Evolutionary conservation across 2,888 invertebrate genomes (phyloP).

Genomic region (Eristalis intricaria): DNA sequence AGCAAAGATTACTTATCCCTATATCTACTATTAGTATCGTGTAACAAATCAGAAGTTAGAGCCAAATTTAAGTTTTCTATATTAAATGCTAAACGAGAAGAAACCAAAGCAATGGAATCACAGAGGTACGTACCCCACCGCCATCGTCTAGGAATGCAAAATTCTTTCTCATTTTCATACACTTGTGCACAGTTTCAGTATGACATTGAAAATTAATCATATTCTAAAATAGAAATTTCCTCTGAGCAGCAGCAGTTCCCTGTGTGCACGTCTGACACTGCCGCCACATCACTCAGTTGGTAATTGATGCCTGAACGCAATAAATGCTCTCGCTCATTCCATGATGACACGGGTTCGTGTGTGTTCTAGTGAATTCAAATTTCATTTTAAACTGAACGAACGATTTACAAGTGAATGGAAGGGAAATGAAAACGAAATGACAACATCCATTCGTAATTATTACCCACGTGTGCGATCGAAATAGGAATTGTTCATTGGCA

Average conservation of each 20-base stretch:
- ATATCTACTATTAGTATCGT: slow-evolving; percentile 98
- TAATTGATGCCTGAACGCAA: slow-evolving; percentile 19
- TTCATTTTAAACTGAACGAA: background rate
- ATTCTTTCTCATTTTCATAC: slow-evolving; percentile 5
- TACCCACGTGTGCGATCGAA: slow-evolving; percentile 8
- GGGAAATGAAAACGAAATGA: background rate
- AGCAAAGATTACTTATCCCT: slow-evolving; percentile 99
- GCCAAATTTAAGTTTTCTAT: slow-evolving; percentile 99
- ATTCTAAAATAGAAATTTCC: slow-evolving; percentile 30
- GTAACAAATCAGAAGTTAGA: slow-evolving; percentile 99
- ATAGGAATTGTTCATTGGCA: slow-evolving; percentile 5
- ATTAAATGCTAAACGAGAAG: slow-evolving; percentile 99
- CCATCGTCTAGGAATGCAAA: background rate
- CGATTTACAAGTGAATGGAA: background rate
- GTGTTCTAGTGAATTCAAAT: background rate
- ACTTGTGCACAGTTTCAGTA: background rate
- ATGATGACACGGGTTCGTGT: background rate
- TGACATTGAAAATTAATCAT: slow-evolving; percentile 37
- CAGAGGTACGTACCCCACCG: slow-evolving; percentile 81
- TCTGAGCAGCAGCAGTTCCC: slow-evolving; percentile 2
- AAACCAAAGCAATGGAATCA: slow-evolving; percentile 99
- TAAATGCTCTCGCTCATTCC: background rate
- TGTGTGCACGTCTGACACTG: background rate
- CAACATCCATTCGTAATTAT: slow-evolving; percentile 2
- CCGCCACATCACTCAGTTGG: slow-evolving; percentile 1